phyloP scores from a whole-genome alignment of 1,140 invertebrate species.

The Vanessa tameamea region DNA sequence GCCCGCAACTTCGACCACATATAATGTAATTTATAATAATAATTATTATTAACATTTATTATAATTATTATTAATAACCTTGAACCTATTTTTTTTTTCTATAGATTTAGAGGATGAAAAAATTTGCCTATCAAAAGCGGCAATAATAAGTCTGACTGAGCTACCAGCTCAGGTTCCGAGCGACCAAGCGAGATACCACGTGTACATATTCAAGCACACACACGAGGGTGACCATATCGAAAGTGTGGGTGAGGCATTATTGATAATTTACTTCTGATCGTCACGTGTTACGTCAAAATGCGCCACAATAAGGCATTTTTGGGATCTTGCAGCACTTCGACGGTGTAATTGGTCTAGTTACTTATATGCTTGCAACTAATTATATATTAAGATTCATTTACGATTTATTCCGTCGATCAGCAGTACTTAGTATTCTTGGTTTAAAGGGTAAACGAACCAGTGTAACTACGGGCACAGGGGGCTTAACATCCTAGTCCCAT shows the following conservation, averaged over 20 bases:
- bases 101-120: conserved; percentile 88
- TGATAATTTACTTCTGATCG: no score
- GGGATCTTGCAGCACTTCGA: neutral
- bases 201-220: conserved; percentile 94
- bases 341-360: neutral
- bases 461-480: no score
- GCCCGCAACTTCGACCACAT: no score
- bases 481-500: no score
- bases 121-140: conserved; percentile 86
- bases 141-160: conserved; percentile 82
- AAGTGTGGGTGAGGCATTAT: conserved; percentile 85
- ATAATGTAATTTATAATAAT: neutral
- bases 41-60: no score
- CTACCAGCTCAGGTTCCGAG: conserved; percentile 89
- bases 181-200: conserved; percentile 94
- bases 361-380: neutral
- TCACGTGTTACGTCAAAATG: no score
- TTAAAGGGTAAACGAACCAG: no score
- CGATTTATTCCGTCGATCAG: no score
- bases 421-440: no score
- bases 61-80: no score
- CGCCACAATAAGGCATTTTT: no score
- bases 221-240: conserved; percentile 95
- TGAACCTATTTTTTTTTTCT: conserved; percentile 33
- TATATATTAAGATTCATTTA: no score